These are phyloP conservation scores for Xiphophorus birchmanni DNA, from an alignment of 2,797 vertebrate species.

Conservation along the genomic window DNA sequence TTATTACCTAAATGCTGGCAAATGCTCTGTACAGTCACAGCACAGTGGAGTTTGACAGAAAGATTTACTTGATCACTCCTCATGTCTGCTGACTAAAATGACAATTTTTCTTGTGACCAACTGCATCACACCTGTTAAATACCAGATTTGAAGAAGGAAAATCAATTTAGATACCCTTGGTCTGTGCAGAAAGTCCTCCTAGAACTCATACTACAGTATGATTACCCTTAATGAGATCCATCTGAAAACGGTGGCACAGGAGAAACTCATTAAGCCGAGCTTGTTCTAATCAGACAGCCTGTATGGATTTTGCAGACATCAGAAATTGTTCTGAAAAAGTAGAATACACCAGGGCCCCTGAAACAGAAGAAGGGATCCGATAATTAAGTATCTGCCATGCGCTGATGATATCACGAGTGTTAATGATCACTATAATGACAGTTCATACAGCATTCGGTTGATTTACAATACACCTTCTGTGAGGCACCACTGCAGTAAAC, in stretches of 20 bases:
- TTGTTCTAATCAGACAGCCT: slow-evolving; percentile 81
- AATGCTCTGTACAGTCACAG: slow-evolving; percentile 60
- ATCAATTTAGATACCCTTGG: slow-evolving; percentile 77
- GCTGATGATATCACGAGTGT: slow-evolving; percentile 82
- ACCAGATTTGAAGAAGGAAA: slow-evolving; percentile 67
- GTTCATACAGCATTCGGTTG: slow-evolving; percentile 79
- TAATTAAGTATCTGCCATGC: slow-evolving; percentile 82
- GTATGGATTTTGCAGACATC: slow-evolving; percentile 80
- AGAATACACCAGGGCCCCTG: slow-evolving; percentile 76
- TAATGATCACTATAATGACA: slow-evolving; percentile 84
- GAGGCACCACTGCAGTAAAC: slow-evolving; percentile 74
- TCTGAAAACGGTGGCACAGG: slow-evolving; percentile 75
- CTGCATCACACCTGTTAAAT: slow-evolving; percentile 77
- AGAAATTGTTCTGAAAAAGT: slow-evolving; percentile 79
- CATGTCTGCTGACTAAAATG: slow-evolving; percentile 65
- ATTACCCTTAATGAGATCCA: slow-evolving; percentile 82
- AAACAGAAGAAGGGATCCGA: slow-evolving; percentile 74
- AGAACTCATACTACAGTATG: slow-evolving; percentile 79
- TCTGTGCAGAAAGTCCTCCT: slow-evolving; percentile 70
- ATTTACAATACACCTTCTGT: slow-evolving; percentile 78
- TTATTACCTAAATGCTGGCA: slow-evolving; percentile 78
- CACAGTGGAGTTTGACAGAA: slow-evolving; percentile 60
- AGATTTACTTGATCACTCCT: slow-evolving; percentile 55
- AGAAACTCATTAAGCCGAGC: slow-evolving; percentile 81
- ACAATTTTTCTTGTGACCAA: slow-evolving; percentile 58